A percentile compares a stretch with the other conserved stretches of the same genome.
These are phyloP conservation scores for Neodon shergylaensis DNA, from an alignment of 2,113 vertebrate species.

Conservation along the genomic window DNA sequence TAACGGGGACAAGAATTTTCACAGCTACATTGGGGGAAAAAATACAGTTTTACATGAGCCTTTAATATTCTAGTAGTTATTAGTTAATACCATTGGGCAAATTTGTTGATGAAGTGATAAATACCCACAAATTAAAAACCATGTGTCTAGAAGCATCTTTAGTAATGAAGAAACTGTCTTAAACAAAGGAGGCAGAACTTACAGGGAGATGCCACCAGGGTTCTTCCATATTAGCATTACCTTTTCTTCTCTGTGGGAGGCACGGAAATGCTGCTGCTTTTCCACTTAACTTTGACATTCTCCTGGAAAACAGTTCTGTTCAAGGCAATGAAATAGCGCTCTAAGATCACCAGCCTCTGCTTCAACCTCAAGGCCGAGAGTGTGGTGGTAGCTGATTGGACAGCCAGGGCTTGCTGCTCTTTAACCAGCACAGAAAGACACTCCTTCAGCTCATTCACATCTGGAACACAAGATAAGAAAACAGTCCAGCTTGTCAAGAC, in stretches of 20 bases:
- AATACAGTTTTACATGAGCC: not conserved
- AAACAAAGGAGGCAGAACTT: not conserved
- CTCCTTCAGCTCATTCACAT: slow-evolving; percentile 93
- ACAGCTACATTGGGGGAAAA: not conserved
- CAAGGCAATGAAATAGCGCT: slow-evolving; percentile 97
- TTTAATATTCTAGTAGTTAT: not conserved
- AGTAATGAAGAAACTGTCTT: not conserved
- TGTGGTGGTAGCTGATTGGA: slow-evolving; percentile 93
- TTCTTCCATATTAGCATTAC: slow-evolving; percentile 79
- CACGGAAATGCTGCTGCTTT: slow-evolving; percentile 89
- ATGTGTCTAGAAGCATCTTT: not conserved
- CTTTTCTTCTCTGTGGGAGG: slow-evolving; percentile 95
- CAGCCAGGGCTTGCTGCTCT: slow-evolving; percentile 94
- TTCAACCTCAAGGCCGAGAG: slow-evolving; percentile 94
- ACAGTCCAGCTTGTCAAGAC: rapidly evolving
- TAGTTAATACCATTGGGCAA: not conserved
- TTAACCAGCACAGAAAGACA: slow-evolving; percentile 95
- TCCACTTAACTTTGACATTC: slow-evolving; percentile 94
- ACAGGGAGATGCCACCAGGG: not conserved
- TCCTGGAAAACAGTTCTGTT: slow-evolving; percentile 96
- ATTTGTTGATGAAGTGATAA: not conserved
- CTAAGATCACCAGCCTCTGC: slow-evolving; percentile 96
- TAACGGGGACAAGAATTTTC: not conserved
- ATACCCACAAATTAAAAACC: not conserved
- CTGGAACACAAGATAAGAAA: slow-evolving; percentile 81